Evolutionary conservation across 37 sponge, comb jelly and placozoan species (phyloP).

Genomic region (Chondrilla cf. caribensis): DNA sequence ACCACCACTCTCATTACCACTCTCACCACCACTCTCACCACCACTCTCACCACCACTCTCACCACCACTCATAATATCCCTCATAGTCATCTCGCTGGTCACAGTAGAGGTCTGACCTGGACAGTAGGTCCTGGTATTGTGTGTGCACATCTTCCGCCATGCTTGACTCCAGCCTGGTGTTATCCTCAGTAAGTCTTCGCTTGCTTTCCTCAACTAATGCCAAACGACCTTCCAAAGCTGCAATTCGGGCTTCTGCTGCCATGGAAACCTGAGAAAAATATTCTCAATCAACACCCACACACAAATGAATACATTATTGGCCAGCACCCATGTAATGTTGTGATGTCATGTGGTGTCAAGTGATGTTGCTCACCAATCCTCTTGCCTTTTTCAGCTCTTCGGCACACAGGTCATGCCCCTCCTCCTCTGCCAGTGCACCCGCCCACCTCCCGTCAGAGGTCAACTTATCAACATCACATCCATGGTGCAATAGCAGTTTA

Average conservation of each 20-base stretch:
- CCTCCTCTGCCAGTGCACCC: conserved; percentile 56
- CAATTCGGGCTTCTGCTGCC: not conserved
- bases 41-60: too few species aligned
- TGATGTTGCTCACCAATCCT: conserved; percentile 35
- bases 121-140: too few species aligned
- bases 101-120: too few species aligned
- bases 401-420: conserved; percentile 39
- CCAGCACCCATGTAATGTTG: too few species aligned
- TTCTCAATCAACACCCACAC: not conserved
- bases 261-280: not conserved
- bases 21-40: too few species aligned
- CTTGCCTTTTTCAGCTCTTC: conserved; percentile 47
- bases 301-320: not conserved
- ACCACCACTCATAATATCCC: too few species aligned
- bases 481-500: conserved; percentile 36
- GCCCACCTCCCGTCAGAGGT: conserved; percentile 50
- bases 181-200: not conserved
- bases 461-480: conserved; percentile 2
- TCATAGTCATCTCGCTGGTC: too few species aligned
- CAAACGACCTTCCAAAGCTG: not conserved
- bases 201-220: not conserved
- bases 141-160: too few species aligned
- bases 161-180: too few species aligned
- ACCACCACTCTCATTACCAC: too few species aligned
- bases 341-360: too few species aligned